Conservation (phyloP, 2,888 invertebrate genomes). For the Andrena bucephala region DNA sequence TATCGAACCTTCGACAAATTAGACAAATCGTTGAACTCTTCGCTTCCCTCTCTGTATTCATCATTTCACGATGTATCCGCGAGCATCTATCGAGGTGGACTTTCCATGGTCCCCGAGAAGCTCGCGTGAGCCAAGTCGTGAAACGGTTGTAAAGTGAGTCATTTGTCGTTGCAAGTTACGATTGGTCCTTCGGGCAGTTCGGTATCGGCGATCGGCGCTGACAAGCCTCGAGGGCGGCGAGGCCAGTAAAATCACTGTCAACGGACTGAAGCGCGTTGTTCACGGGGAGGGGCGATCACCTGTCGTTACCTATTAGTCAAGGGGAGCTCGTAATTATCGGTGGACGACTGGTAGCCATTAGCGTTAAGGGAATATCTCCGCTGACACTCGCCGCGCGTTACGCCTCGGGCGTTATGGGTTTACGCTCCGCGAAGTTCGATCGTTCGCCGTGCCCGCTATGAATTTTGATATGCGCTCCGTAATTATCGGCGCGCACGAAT, state of each 20-base stretch:
- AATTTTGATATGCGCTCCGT: slow-evolving; percentile 47
- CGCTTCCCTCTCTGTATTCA: neutral
- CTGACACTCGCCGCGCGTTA: slow-evolving; percentile 31
- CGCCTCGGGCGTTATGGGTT: slow-evolving; percentile 44
- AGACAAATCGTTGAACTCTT: slow-evolving; percentile 36
- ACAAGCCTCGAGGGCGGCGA: slow-evolving; percentile 15
- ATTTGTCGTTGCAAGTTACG: slow-evolving; percentile 21
- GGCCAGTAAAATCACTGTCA: slow-evolving; percentile 29
- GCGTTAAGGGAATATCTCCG: slow-evolving; percentile 61
- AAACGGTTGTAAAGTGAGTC: neutral
- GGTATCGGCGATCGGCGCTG: slow-evolving; percentile 31
- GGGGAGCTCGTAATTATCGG: slow-evolving; percentile 65
- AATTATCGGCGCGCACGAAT: slow-evolving; percentile 28
- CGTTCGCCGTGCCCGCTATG: slow-evolving; percentile 23
- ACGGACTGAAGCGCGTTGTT: slow-evolving; percentile 14
- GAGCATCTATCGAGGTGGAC: neutral
- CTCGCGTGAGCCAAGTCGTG: neutral
- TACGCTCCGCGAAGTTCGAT: slow-evolving; percentile 20
- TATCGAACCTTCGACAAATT: slow-evolving; percentile 31
- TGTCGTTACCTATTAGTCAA: slow-evolving; percentile 72
- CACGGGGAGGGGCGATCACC: slow-evolving; percentile 58
- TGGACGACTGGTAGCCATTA: slow-evolving; percentile 56
- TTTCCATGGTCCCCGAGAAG: neutral
- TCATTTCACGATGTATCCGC: too few relatives aligned
- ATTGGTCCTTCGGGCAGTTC: slow-evolving; percentile 18